Evolutionary conservation across 1,140 invertebrate species (phyloP), one percentile per base, ranked within the genome.

Genomic region (Meloidogyne floridensis): DNA sequence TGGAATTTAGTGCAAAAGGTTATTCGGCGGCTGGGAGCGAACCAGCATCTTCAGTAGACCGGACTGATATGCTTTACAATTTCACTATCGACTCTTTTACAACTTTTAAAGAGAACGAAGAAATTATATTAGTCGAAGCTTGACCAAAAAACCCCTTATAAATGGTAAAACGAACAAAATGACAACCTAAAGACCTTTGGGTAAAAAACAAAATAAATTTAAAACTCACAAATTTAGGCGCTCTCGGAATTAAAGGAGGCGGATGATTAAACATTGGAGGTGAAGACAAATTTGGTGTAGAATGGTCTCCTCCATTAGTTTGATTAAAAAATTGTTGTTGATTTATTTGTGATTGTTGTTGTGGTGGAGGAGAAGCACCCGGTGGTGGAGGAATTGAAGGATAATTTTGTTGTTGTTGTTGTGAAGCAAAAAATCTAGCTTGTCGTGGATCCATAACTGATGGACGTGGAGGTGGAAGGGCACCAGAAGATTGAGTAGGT

Each of bases 181-280:
- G n/a, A n/a, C n/a, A n/a, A n/a, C n/a, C n/a, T n/a, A n/a, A n/a
- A n/a, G n/a, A n/a, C n/a, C n/a, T n/a, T n/a, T n/a, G n/a, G 47
- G 18, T 47, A 32, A 32, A 20, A 32, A 32, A 32, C 9, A 77
- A 75, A 73, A 72, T 32, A 32, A 32, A 32, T 32, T 32, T 32
- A 18, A 65, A 7, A 65, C 59, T 65, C 7, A 65, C 79, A 54
- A 72, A 56, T 72, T 74, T 59, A 13, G 80, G 15, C 8, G 6
- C 20, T 75, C 18, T 54, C n/a, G 80, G 54, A 32, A 54, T 32
- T 43, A 70, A 11, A n/a, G 81, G 81, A n/a, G 81, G 81, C 20
- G 81, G 81, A 73, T 82, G 81, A 59, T 80, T 75, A 72, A 81
- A 82, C 18, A 82, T 18, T 18, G 59, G 54, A 9, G 77, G 77